Percentiles rank a stretch among this genome's conserved stretches.
phyloP scores from a whole-genome alignment of 92 coral and sea anemone genomes.

The Porites evermanni region DNA sequence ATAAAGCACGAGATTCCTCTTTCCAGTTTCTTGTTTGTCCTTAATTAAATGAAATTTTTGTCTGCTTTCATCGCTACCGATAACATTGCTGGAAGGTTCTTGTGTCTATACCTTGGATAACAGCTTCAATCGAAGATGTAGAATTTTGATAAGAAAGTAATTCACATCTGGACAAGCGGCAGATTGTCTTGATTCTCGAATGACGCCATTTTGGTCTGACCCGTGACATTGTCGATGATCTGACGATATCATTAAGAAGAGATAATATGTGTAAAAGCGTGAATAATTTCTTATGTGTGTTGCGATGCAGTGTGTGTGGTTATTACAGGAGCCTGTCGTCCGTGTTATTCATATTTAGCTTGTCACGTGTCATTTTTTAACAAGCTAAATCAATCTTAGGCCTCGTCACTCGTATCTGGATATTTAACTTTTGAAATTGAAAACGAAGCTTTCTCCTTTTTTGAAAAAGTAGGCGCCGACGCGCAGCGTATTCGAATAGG shows the following conservation, averaged over 20 bases:
- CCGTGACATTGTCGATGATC: conserved; percentile 1
- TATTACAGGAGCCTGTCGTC: background rate
- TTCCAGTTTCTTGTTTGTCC: background rate
- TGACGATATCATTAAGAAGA: conserved; percentile 36
- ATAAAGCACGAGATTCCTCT: background rate
- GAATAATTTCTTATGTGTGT: background rate
- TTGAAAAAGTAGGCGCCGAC: no score
- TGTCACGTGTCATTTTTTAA: background rate
- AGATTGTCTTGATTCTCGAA: conserved; percentile 4
- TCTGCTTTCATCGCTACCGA: background rate
- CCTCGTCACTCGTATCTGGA: no score
- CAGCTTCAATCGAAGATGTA: conserved; percentile 10
- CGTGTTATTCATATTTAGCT: background rate
- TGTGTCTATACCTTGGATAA: background rate
- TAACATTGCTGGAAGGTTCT: conserved; percentile 18
- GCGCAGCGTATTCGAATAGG: no score
- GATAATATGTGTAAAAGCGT: background rate
- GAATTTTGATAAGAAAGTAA: background rate
- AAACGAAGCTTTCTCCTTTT: no score
- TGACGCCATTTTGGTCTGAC: conserved; percentile 23
- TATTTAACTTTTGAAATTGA: no score
- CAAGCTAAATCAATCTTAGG: no score
- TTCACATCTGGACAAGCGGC: conserved; percentile 33
- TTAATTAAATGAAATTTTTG: background rate
- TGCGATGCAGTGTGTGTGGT: conserved; percentile 25